Conservation (phyloP, 2,113 vertebrate species). For the Clarias magur region DNA sequence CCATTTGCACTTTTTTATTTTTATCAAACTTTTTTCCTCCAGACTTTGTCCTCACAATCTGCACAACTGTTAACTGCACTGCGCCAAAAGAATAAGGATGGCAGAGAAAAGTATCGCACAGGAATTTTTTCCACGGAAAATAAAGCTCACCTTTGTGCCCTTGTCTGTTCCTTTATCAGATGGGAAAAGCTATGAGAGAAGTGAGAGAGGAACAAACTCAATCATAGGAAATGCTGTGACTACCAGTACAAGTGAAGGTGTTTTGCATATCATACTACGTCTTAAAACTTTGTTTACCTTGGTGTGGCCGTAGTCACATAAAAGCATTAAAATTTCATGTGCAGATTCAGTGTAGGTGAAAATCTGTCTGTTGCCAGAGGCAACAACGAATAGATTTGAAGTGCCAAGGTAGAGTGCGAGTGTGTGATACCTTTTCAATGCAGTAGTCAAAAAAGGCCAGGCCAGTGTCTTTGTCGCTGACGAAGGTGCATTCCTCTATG, state of each 20-base stretch:
- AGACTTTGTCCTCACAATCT: neutral
- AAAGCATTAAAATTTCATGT: neutral
- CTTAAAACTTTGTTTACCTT: neutral
- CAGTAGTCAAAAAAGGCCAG: conserved; percentile 98
- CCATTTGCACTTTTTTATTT: neutral
- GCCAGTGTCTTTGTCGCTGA: conserved; percentile 97
- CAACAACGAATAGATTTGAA: neutral
- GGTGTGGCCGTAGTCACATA: neutral
- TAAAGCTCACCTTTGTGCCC: conserved; percentile 85
- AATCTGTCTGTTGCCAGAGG: conserved; percentile 24
- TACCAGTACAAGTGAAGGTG: neutral
- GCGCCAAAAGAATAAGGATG: neutral
- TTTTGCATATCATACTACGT: neutral
- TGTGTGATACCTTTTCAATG: conserved; percentile 86
- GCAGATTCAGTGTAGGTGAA: neutral
- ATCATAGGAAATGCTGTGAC: conserved; percentile 66
- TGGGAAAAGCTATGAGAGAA: conserved; percentile 86
- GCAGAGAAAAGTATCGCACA: conserved; percentile 10
- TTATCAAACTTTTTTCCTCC: neutral
- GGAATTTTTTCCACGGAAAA: conserved; percentile 25
- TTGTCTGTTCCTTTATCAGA: conserved; percentile 91
- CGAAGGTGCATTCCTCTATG: conserved; percentile 97
- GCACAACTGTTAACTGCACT: neutral
- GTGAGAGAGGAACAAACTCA: conserved; percentile 62
- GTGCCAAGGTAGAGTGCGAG: neutral